Evolutionary conservation across 1,140 invertebrate species (phyloP).

Genomic region (Drosophila paulistorum): DNA sequence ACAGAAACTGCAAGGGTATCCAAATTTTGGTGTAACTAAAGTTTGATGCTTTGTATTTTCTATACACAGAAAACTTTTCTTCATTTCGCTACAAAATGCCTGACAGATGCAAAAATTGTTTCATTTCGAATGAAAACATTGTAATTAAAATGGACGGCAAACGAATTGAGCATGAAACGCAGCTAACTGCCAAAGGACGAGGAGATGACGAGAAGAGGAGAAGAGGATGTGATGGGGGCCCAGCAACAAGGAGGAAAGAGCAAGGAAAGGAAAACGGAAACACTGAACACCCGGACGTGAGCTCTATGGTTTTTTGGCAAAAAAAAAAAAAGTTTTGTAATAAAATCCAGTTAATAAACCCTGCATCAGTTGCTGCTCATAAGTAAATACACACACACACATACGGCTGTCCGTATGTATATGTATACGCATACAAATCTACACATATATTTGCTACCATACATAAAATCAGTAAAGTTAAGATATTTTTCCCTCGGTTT

Average conservation of each 20-base stretch:
- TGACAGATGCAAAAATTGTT: slow-evolving; percentile 13
- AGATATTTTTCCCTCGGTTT: slow-evolving; percentile 32
- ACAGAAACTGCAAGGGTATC: background rate
- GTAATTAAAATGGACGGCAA: slow-evolving; percentile 61
- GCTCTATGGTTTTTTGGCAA: slow-evolving; percentile 9
- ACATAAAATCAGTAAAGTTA: slow-evolving; percentile 47
- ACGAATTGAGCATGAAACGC: slow-evolving; percentile 29
- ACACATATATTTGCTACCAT: slow-evolving; percentile 3
- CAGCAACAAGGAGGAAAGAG: background rate
- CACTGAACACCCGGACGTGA: background rate
- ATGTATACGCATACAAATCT: background rate
- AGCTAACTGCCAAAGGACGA: background rate
- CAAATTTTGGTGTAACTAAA: background rate
- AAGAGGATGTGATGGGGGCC: too few species aligned
- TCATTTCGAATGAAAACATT: slow-evolving; percentile 34
- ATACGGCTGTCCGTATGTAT: too few species aligned
- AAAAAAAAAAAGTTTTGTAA: slow-evolving; percentile 61
- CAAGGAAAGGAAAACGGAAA: background rate
- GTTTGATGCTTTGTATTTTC: background rate
- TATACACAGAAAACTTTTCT: background rate
- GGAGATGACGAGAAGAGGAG: too few species aligned
- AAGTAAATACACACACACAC: slow-evolving; percentile 21
- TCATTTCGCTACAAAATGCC: background rate
- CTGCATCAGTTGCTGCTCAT: slow-evolving; percentile 36
- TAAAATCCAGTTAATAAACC: slow-evolving; percentile 68